These are phyloP conservation scores for Verasper variegatus DNA, from an alignment of 2,113 vertebrate species.

Conservation along the genomic window DNA sequence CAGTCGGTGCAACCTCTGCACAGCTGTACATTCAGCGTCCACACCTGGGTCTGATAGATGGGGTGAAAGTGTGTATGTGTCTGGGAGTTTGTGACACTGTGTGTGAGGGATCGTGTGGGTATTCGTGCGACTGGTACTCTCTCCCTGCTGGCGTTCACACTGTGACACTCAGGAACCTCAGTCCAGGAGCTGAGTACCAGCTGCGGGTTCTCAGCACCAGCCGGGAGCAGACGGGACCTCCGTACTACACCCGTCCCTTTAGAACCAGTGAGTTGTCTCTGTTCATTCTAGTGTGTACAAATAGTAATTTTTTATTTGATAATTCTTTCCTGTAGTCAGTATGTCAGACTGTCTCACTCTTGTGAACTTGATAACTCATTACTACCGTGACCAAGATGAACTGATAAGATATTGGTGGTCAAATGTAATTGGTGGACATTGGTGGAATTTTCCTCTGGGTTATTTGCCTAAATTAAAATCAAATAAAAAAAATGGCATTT, in stretches of 20 bases:
- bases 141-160: constrained; percentile 63
- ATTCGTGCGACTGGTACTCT: constrained; percentile 57
- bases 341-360: no score
- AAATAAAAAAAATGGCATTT: no score
- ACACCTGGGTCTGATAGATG: constrained; percentile 59
- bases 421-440: no score
- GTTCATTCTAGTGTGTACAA: neutral
- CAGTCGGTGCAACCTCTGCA: constrained; percentile 52
- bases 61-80: constrained; percentile 74
- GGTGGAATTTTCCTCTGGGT: no score
- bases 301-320: no score
- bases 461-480: no score
- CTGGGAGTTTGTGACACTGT: constrained; percentile 48
- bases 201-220: constrained; percentile 83
- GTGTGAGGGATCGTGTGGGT: constrained; percentile 41
- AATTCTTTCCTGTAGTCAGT: no score
- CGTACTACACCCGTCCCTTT: constrained; percentile 73
- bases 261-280: constrained; percentile 84
- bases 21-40: constrained; percentile 73
- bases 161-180: constrained; percentile 79
- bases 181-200: constrained; percentile 83
- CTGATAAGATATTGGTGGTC: no score
- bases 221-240: constrained; percentile 77
- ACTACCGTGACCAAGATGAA: no score
- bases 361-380: no score